These are phyloP conservation scores for Dicyrtomina minuta DNA, from an alignment of 2,888 invertebrate genomes.

Conservation along the genomic window DNA sequence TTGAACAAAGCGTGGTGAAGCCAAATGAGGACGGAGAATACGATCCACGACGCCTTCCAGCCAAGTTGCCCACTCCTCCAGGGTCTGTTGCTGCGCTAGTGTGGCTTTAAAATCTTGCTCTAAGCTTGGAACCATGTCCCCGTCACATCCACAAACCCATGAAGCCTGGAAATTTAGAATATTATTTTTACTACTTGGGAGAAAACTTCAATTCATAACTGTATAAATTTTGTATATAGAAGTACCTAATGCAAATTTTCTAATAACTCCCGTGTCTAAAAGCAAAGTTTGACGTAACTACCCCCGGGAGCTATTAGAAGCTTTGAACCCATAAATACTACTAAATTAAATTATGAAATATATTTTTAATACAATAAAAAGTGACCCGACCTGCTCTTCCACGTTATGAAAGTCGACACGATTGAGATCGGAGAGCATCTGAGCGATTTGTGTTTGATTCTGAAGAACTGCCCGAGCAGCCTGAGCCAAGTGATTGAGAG, in stretches of 20 bases:
- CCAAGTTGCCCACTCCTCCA: conserved; percentile 99
- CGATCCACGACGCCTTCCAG: conserved; percentile 88
- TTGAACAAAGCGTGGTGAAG: conserved; percentile 76
- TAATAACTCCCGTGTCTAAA: no score
- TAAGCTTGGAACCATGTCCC: conserved; percentile 72
- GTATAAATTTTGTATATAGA: no score
- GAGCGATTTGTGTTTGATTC: conserved; percentile 89
- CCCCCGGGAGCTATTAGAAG: no score
- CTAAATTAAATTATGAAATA: conserved; percentile 17
- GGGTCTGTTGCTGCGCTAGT: conserved; percentile 83
- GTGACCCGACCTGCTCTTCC: conserved; percentile 67
- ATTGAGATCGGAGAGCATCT: conserved; percentile 95
- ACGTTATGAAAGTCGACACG: conserved; percentile 98
- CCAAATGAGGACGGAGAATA: conserved; percentile 84
- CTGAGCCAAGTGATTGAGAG: conserved; percentile 93
- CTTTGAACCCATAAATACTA: no score
- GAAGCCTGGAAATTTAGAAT: conserved; percentile 78
- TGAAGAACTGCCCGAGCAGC: conserved; percentile 94
- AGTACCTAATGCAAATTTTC: no score
- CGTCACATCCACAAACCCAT: conserved; percentile 96
- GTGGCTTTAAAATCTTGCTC: conserved; percentile 90
- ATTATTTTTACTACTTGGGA: no score
- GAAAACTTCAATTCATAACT: no score
- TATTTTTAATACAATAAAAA: neutral
- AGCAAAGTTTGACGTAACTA: no score